Evolutionary conservation across 2,888 invertebrate genomes (phyloP).

Genomic region (Anagyrus pseudococci): DNA sequence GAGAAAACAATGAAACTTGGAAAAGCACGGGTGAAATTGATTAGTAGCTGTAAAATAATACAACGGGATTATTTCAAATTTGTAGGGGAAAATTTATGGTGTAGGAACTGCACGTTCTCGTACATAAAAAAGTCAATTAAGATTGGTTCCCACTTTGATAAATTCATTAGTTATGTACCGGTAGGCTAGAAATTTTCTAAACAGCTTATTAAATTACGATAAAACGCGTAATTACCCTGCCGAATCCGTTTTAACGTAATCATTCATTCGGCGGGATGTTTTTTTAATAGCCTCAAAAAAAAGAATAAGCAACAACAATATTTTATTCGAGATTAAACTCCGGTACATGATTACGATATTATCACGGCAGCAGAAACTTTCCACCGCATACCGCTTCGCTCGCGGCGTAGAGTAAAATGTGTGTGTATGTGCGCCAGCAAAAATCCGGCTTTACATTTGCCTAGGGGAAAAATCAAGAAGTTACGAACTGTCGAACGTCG

Average conservation of each 20-base stretch:
- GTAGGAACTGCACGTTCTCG: no score
- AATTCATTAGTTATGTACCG: no score
- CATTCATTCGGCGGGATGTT: neutral
- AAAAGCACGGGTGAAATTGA: no score
- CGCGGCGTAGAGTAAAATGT: neutral
- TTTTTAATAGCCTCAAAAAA: neutral
- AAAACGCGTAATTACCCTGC: neutral
- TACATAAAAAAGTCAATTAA: no score
- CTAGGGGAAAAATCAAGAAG: neutral
- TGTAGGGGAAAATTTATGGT: no score
- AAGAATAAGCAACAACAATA: neutral
- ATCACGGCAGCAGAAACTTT: constrained; percentile 4
- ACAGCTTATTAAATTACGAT: neutral
- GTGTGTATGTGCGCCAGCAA: neutral
- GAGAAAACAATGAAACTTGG: no score
- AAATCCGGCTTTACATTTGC: constrained; percentile 12
- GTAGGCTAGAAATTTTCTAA: no score
- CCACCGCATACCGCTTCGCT: neutral
- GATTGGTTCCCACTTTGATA: no score
- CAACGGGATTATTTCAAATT: no score
- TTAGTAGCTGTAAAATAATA: no score
- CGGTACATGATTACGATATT: constrained; percentile 27
- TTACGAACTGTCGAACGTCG: neutral
- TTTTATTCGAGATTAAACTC: neutral
- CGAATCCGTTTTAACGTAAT: neutral